phyloP scores from a whole-genome alignment of 1,140 invertebrate species.

The Calephelis virginiensis region DNA sequence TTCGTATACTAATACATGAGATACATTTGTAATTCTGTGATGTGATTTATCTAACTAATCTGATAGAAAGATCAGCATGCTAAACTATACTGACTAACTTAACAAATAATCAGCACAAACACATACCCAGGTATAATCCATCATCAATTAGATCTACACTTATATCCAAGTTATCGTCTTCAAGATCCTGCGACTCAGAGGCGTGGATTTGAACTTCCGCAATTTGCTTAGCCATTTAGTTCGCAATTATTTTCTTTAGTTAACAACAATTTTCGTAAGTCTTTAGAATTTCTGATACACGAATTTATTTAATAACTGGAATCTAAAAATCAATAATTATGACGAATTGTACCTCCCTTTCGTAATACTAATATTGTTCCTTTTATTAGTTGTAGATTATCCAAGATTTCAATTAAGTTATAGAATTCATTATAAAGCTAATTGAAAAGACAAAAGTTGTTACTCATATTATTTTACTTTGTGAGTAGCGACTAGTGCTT shows the following conservation, averaged over 20 bases:
- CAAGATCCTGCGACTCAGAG: conserved; percentile 36
- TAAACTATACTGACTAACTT: not conserved
- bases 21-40: too few relatives aligned
- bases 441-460: not conserved
- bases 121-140: conserved; percentile 83
- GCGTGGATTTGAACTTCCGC: conserved; percentile 63
- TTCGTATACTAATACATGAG: too few relatives aligned
- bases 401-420: too few relatives aligned
- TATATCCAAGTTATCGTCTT: conserved; percentile 57
- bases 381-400: too few relatives aligned
- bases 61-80: too few relatives aligned
- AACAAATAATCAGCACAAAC: not conserved
- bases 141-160: conserved; percentile 81
- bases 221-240: conserved; percentile 57
- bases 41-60: too few relatives aligned
- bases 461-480: not conserved
- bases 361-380: too few relatives aligned
- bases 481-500: not conserved
- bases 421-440: too few relatives aligned
- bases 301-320: not conserved
- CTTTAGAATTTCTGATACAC: not conserved
- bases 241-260: conserved; percentile 13
- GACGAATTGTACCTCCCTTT: too few relatives aligned
- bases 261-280: not conserved
- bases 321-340: too few relatives aligned